Evolutionary conservation across 2,113 vertebrate species (phyloP).

Genomic region (Paramormyrops kingsleyae): DNA sequence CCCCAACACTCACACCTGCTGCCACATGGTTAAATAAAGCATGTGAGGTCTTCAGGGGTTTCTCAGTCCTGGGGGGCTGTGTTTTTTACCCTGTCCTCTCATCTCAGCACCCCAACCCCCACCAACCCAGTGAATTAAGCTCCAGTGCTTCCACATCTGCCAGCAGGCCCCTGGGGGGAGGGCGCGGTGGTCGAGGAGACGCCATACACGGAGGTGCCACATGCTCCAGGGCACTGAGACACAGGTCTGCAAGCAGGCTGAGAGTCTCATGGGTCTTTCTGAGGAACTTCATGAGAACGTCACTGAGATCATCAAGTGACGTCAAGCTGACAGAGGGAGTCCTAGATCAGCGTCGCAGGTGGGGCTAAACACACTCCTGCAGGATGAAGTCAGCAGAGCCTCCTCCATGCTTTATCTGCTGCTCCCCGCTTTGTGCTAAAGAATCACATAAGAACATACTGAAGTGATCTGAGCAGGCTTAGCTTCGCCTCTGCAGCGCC

Average conservation of each 20-base stretch:
- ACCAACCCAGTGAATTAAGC: neutral
- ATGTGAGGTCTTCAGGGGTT: neutral
- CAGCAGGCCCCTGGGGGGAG: neutral
- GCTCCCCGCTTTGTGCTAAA: neutral
- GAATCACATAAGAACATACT: neutral
- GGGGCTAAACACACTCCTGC: neutral
- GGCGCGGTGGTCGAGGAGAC: neutral
- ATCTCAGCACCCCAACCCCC: neutral
- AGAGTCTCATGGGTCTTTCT: neutral
- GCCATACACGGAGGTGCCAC: neutral
- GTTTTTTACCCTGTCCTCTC: neutral
- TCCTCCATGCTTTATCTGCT: neutral
- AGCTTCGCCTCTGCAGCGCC: neutral
- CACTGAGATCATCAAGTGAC: neutral
- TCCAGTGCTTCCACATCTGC: neutral
- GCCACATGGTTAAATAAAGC: conserved; percentile 7
- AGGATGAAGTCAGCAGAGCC: neutral
- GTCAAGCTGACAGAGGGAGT: neutral
- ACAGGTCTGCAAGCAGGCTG: neutral
- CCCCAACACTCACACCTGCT: neutral
- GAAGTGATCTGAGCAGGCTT: neutral
- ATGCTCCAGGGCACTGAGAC: neutral
- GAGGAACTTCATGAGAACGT: neutral
- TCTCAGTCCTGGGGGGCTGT: neutral
- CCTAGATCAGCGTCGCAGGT: neutral